Evolutionary conservation across 2,888 invertebrate species (phyloP).

Genomic region (Drosophila picticornis): DNA sequence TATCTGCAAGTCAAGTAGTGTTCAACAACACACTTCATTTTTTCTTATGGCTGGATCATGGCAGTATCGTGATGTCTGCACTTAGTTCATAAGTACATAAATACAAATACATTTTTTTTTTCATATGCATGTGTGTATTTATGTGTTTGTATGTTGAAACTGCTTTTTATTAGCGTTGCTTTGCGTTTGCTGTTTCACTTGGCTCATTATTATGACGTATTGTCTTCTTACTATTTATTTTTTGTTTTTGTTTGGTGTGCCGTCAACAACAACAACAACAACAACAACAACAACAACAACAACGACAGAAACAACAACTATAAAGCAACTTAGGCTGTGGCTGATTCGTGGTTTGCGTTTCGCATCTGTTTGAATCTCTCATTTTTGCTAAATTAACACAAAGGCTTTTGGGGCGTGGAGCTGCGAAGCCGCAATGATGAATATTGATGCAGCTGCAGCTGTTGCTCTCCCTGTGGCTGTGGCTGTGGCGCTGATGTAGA

Average conservation of each 20-base stretch:
- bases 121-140: conserved; percentile 4
- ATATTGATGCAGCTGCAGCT: conserved; percentile 50
- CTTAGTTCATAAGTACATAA: conserved; percentile 30
- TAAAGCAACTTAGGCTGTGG: conserved; percentile 28
- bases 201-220: conserved; percentile 74
- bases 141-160: conserved; percentile 48
- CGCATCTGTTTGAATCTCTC: conserved; percentile 55
- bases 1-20: conserved; percentile 10
- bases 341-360: conserved; percentile 49
- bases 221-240: conserved; percentile 33
- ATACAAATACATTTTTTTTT: background rate
- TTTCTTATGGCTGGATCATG: conserved; percentile 33
- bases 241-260: conserved; percentile 6
- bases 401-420: conserved; percentile 49
- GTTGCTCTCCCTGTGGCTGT: conserved; percentile 1
- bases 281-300: conserved; percentile 16
- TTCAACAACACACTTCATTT: background rate
- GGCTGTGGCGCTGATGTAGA: conserved; percentile 13
- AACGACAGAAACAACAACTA: conserved; percentile 29
- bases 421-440: conserved; percentile 26
- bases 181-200: conserved; percentile 54
- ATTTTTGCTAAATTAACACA: conserved; percentile 63
- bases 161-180: conserved; percentile 53
- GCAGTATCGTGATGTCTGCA: conserved; percentile 47
- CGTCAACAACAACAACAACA: conserved; percentile 25